A percentile compares a stretch with the other conserved stretches of the same genome.
These are phyloP conservation scores for Ifrita kowaldi DNA, from an alignment of 2,113 vertebrate genomes.

Conservation along the genomic window DNA sequence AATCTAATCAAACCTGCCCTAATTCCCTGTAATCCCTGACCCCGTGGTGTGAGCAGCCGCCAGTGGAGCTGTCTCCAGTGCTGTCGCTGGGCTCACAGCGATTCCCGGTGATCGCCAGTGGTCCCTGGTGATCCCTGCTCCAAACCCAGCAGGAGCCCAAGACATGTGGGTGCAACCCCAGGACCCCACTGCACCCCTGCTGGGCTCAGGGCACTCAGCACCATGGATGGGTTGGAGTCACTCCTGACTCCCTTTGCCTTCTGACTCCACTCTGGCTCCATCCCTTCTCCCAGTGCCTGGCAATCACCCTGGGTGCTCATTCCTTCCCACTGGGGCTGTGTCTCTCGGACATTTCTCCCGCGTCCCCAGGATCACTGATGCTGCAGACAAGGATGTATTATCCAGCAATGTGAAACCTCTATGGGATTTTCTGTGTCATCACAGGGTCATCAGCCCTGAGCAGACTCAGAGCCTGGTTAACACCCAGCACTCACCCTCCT, in stretches of 20 bases:
- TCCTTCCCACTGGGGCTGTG: fast-evolving
- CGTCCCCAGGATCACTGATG: neutral
- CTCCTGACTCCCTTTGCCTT: neutral
- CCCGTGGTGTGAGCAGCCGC: fast-evolving
- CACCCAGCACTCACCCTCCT: neutral
- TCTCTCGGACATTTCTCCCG: neutral
- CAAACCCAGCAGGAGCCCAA: neutral
- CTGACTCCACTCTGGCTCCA: neutral
- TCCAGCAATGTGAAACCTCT: neutral
- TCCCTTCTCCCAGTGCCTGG: neutral
- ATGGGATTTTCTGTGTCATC: neutral
- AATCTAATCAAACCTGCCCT: slow-evolving; percentile 26
- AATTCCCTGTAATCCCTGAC: neutral
- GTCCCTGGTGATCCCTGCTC: neutral
- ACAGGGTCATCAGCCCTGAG: neutral
- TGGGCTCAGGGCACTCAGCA: neutral
- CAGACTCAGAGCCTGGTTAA: neutral
- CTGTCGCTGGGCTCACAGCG: neutral
- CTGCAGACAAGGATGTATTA: fast-evolving
- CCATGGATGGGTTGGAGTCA: neutral
- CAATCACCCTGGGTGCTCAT: neutral
- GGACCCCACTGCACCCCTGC: fast-evolving
- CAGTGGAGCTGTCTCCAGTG: neutral
- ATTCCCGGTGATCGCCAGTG: neutral
- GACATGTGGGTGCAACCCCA: fast-evolving